Conservation (phyloP, 2,113 vertebrate species). For the Reinhardtius hippoglossoides region DNA sequence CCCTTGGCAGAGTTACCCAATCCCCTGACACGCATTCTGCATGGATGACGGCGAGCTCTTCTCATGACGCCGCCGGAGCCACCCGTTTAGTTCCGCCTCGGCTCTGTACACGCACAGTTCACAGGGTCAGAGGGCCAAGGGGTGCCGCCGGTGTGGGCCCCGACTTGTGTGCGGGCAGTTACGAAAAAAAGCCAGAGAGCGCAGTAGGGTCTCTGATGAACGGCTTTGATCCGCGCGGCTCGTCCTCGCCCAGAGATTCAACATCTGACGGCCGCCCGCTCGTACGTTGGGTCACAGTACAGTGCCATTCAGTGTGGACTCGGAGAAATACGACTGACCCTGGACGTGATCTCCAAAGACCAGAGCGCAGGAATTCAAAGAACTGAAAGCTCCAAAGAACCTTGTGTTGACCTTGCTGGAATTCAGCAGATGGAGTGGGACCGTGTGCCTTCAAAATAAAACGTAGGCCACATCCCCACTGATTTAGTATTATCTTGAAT, state of each 20-base stretch:
- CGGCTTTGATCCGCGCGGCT: conserved; percentile 62
- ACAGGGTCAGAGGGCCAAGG: conserved; percentile 71
- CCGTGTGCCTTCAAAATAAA: background rate
- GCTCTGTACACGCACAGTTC: conserved; percentile 80
- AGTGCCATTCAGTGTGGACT: conserved; percentile 38
- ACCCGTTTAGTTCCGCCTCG: conserved; percentile 79
- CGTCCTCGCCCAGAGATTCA: conserved; percentile 30
- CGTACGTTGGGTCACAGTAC: background rate
- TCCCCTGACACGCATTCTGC: conserved; percentile 80
- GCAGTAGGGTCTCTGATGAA: conserved; percentile 26
- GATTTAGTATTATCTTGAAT: too few species aligned
- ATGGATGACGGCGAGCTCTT: conserved; percentile 76
- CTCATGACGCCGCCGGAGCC: conserved; percentile 80
- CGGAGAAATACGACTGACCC: conserved; percentile 46
- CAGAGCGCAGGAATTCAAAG: conserved; percentile 37
- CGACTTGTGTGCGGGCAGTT: conserved; percentile 30
- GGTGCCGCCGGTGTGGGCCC: conserved; percentile 13
- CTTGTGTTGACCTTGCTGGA: conserved; percentile 53
- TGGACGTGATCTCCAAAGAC: conserved; percentile 30
- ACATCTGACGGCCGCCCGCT: conserved; percentile 23
- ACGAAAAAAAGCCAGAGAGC: conserved; percentile 30
- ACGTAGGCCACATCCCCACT: background rate
- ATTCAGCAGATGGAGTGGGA: conserved; percentile 37
- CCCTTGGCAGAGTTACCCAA: conserved; percentile 77
- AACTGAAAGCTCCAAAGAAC: conserved; percentile 23